A percentile compares a stretch with the other conserved stretches of the same genome.
These are phyloP conservation scores for Andricus quercusramuli DNA, from an alignment of 2,888 invertebrate genomes.

Conservation along the genomic window DNA sequence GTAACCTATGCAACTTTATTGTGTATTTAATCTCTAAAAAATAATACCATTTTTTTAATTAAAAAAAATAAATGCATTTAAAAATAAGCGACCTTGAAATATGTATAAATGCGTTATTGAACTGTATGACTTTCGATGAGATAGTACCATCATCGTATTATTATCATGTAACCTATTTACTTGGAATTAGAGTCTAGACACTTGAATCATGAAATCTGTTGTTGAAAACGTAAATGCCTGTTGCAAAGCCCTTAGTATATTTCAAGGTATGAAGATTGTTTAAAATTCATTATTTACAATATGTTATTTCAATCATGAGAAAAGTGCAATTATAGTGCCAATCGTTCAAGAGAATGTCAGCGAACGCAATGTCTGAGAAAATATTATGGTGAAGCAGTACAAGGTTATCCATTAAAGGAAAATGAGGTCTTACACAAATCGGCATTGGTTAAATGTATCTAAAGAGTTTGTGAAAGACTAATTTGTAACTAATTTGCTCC, in stretches of 20 bases:
- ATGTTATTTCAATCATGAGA: background rate
- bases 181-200: background rate
- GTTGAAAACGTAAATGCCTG: background rate
- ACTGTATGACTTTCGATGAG: background rate
- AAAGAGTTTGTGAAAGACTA: background rate
- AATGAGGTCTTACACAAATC: constrained; percentile 37
- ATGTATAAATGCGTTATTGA: background rate
- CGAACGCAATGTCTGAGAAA: constrained; percentile 5
- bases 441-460: constrained; percentile 1
- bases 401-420: constrained; percentile 37
- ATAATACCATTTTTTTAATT: background rate
- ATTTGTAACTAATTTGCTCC: background rate
- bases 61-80: too few relatives aligned
- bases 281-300: background rate
- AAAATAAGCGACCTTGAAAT: background rate
- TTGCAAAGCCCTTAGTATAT: background rate
- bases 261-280: background rate
- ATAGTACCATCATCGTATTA: background rate
- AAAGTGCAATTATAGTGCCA: background rate
- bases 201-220: background rate
- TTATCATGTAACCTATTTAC: constrained; percentile 1
- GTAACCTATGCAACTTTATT: background rate
- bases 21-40: too few relatives aligned
- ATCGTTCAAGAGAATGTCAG: background rate
- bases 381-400: constrained; percentile 37